These are phyloP conservation scores for Holothuria glaberrima DNA, from an alignment of 35 echinoderm and acorn worm species.

Conservation along the genomic window DNA sequence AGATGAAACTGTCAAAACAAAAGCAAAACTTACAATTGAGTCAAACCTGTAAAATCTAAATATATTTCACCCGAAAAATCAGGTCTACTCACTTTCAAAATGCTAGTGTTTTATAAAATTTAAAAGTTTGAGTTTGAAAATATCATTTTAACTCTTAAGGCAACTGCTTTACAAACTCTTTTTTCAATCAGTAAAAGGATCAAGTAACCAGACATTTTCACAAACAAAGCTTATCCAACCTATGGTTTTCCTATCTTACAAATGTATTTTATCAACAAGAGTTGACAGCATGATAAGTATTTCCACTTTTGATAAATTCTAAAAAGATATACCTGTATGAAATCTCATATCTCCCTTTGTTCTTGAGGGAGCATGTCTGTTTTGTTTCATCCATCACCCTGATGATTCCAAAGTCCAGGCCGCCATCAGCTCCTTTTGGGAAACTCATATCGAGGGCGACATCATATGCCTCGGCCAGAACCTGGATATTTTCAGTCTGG, in stretches of 20 bases:
- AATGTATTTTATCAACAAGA: too few species aligned
- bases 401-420: slow-evolving; percentile 98
- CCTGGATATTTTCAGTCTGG: slow-evolving; percentile 98
- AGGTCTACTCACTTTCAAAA: neutral
- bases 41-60: neutral
- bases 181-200: too few species aligned
- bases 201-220: too few species aligned
- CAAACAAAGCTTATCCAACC: too few species aligned
- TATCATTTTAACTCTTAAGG: too few species aligned
- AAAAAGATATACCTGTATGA: slow-evolving; percentile 75
- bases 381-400: slow-evolving; percentile 99
- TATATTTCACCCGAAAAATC: neutral
- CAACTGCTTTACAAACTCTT: too few species aligned
- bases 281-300: too few species aligned
- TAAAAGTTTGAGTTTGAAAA: too few species aligned
- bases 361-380: slow-evolving; percentile 98
- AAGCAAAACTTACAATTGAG: neutral
- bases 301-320: too few species aligned
- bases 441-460: slow-evolving; percentile 99
- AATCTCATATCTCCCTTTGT: slow-evolving; percentile 99
- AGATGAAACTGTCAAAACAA: slow-evolving; percentile 74
- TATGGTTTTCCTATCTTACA: too few species aligned
- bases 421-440: slow-evolving; percentile 97
- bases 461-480: slow-evolving; percentile 95
- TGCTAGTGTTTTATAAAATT: neutral